Conservation (phyloP, 2,888 invertebrate species). For the Bugula neritina region DNA sequence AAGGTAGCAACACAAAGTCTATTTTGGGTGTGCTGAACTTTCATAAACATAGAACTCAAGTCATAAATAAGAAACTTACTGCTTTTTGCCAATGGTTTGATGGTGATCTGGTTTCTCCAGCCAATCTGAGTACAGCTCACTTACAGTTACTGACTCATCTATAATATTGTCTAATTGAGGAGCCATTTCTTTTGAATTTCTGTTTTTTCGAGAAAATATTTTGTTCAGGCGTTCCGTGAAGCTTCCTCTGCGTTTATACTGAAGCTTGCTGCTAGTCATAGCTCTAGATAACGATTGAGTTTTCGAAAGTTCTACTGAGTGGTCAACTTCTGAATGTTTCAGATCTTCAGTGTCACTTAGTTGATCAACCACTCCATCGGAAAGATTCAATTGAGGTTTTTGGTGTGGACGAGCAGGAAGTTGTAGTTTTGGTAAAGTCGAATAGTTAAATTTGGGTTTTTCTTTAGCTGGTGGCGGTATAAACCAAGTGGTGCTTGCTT, state of each 20-base stretch:
- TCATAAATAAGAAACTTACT: too few relatives aligned
- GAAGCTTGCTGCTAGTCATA: neutral
- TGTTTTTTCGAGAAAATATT: slow-evolving; percentile 15
- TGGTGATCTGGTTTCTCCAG: neutral
- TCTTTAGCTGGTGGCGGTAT: neutral
- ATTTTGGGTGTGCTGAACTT: too few relatives aligned
- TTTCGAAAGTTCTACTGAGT: neutral
- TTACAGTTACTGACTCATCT: neutral
- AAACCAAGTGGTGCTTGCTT: neutral
- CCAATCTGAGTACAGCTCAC: slow-evolving; percentile 3
- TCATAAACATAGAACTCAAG: too few relatives aligned
- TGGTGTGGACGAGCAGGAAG: neutral
- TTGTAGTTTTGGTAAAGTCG: neutral
- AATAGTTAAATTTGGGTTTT: neutral
- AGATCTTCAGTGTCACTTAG: neutral
- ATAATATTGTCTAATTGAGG: neutral
- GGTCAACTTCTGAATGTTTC: neutral
- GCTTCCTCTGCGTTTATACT: neutral
- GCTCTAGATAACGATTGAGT: neutral
- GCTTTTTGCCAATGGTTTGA: too few relatives aligned
- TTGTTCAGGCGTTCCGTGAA: neutral
- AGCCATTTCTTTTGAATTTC: neutral
- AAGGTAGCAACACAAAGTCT: too few relatives aligned
- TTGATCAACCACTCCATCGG: neutral
- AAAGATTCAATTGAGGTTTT: neutral